phyloP scores from a whole-genome alignment of 1,140 invertebrate genomes.

The Bradysia coprophila region DNA sequence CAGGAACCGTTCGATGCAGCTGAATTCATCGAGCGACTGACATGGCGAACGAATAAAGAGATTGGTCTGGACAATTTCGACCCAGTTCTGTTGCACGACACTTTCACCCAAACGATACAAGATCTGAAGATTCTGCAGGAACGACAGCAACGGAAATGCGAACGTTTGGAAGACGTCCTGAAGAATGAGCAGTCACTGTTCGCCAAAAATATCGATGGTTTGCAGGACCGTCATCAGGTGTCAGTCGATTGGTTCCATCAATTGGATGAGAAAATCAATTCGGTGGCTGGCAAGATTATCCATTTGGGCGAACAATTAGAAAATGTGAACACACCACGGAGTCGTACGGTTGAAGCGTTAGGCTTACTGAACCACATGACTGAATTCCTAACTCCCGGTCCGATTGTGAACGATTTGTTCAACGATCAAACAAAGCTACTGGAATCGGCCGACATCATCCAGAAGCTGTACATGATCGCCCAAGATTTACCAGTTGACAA shows the following conservation, averaged over 20 bases:
- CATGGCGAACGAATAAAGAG: conserved; percentile 80
- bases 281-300: conserved; percentile 91
- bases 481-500: conserved; percentile 80
- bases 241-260: conserved; percentile 79
- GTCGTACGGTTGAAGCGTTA: conserved; percentile 85
- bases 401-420: conserved; percentile 70
- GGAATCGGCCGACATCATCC: conserved; percentile 96
- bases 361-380: conserved; percentile 85
- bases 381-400: conserved; percentile 78
- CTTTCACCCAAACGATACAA: conserved; percentile 82
- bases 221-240: conserved; percentile 70
- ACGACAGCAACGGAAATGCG: conserved; percentile 72
- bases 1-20: conserved; percentile 91
- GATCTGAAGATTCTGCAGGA: conserved; percentile 57
- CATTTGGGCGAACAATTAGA: conserved; percentile 95
- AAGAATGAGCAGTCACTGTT: conserved; percentile 76
- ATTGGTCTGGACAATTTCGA: conserved; percentile 51
- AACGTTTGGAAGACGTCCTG: conserved; percentile 62
- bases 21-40: conserved; percentile 92
- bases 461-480: conserved; percentile 88
- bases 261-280: conserved; percentile 88
- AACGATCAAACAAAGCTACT: conserved; percentile 73
- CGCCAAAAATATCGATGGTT: conserved; percentile 57
- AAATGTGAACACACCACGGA: conserved; percentile 85
- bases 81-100: conserved; percentile 66